Conservation (phyloP, 2,113 vertebrate species). For the Cephalopterus ornatus region DNA sequence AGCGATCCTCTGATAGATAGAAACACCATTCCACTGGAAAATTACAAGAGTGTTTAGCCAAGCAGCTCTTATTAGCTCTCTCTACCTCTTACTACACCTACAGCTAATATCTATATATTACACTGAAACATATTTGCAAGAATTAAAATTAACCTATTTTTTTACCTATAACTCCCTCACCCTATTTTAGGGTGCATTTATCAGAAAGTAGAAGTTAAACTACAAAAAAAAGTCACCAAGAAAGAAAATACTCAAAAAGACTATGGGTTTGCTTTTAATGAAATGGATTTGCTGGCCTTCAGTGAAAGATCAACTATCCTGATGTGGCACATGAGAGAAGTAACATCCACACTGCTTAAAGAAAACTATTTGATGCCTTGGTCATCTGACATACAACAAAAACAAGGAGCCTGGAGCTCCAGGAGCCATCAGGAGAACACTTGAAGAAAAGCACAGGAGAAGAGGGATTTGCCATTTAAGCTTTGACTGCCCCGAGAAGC, state of each 20-base stretch:
- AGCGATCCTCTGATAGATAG: neutral
- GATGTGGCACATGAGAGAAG: neutral
- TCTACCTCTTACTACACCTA: neutral
- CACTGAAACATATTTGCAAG: neutral
- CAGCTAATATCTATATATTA: neutral
- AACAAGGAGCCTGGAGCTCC: neutral
- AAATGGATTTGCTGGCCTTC: neutral
- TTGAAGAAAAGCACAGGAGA: neutral
- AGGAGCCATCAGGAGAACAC: neutral
- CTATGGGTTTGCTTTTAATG: neutral
- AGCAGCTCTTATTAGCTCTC: neutral
- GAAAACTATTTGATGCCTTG: slow-evolving; percentile 16
- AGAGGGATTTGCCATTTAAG: neutral
- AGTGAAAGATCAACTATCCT: neutral
- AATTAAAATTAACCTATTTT: neutral
- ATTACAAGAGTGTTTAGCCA: neutral
- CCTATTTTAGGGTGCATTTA: neutral
- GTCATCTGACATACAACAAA: slow-evolving; percentile 18
- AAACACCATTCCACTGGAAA: neutral
- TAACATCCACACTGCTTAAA: neutral
- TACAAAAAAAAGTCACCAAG: neutral
- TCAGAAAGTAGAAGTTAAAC: neutral
- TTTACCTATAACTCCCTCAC: neutral
- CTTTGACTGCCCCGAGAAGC: neutral
- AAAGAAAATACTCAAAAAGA: neutral